Evolutionary conservation across 2,888 invertebrate species (phyloP).

Genomic region (Loripinus fragilis): DNA sequence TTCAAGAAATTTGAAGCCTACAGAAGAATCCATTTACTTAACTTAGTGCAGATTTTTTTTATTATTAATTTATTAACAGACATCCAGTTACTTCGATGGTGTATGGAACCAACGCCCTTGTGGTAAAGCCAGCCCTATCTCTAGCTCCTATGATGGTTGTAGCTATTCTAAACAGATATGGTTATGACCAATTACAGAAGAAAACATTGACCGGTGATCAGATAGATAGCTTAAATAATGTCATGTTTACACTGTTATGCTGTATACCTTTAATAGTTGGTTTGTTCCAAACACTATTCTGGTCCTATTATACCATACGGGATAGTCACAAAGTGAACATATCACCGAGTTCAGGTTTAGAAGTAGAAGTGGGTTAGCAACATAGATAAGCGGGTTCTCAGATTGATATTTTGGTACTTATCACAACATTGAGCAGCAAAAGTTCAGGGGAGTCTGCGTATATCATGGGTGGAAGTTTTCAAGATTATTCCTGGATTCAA

Average conservation of each 20-base stretch:
- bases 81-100: conserved; percentile 80
- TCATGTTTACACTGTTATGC: conserved; percentile 74
- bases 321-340: conserved; percentile 30
- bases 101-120: conserved; percentile 80
- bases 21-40: no score
- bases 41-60: no score
- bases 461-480: no score
- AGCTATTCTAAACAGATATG: conserved; percentile 75
- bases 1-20: not conserved
- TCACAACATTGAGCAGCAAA: no score
- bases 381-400: no score
- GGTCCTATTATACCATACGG: conserved; percentile 73
- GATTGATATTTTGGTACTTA: no score
- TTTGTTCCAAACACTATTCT: conserved; percentile 67
- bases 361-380: not conserved
- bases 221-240: conserved; percentile 51
- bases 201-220: conserved; percentile 35
- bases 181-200: conserved; percentile 71
- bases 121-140: conserved; percentile 80
- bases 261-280: conserved; percentile 72
- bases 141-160: conserved; percentile 81
- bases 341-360: conserved; percentile 4
- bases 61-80: conserved; percentile 63
- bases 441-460: no score
- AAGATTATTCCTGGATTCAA: no score